Evolutionary conservation across 1,140 invertebrate genomes (phyloP), one percentile per base, ranked within the genome.

Genomic region (Propsilocerus akamusi): DNA sequence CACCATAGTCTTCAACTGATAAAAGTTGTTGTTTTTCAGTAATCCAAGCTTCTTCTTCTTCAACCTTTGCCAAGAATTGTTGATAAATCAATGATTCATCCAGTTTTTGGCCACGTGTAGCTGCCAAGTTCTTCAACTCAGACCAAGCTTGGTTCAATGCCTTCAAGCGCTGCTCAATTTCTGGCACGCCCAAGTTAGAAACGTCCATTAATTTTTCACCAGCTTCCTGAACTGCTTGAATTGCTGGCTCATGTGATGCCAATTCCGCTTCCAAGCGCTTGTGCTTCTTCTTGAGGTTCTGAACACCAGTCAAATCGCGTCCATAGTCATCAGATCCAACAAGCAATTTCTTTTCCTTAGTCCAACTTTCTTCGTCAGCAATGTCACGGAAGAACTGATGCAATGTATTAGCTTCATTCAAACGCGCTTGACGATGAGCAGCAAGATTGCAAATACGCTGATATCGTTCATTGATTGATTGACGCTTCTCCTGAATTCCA

Each of bases 341-440:
- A 5, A 99, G 70, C 11, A 99, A 69, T 66, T 99, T 98, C 75
- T 99, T 99, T 61, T 99, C 96, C 64, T 97, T 97, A 61, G 99
- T 99, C 96, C 96, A 99, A n/a, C 90, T 94, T 67, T 99, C 96
- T 67, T 99, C 96, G 66, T 99, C 96, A 54, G 96, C 95, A 63
- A 99, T 97, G 64, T 99, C 96, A 46, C 96, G 73, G 77, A 99
- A 94, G 81, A 99, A 99, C 69, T 99, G 95, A 68, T 99, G 95
- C 56, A 99, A 74, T 7, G 93, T 98, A 61, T 97, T 91, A 3
- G 95, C 94, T 67, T 99, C 95, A 64, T 84, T 81, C 14, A 99
- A 73, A 25, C 92, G 72, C 1, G 85, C 82, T 59, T 95, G 76
- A 32, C 95, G 75, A 60, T 97, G 86, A 30, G 86, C 84, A n/a